Evolutionary conservation across 2,797 vertebrate species (phyloP).

Genomic region (Rhinella marina): DNA sequence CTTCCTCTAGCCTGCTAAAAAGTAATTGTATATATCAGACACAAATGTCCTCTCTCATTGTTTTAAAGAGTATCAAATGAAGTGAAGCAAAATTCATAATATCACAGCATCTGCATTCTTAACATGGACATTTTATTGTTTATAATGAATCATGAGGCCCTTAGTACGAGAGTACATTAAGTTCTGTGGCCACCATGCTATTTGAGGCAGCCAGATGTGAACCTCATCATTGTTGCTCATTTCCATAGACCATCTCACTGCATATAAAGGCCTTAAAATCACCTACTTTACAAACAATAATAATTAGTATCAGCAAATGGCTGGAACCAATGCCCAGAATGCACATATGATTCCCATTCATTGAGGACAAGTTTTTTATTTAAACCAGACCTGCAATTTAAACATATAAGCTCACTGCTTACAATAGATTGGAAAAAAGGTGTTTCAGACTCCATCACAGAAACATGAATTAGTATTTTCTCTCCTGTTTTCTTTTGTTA

Average conservation of each 20-base stretch:
- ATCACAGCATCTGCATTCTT: conserved; percentile 40
- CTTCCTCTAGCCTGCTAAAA: conserved; percentile 9
- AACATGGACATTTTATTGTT: conserved; percentile 46
- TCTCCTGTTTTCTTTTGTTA: conserved; percentile 75
- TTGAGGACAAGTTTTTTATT: conserved; percentile 78
- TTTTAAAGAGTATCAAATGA: conserved; percentile 9
- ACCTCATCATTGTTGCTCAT: conserved; percentile 76
- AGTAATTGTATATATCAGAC: neutral
- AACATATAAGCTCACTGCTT: conserved; percentile 74
- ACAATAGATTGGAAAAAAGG: conserved; percentile 73
- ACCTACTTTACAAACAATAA: conserved; percentile 76
- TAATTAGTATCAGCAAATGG: conserved; percentile 83
- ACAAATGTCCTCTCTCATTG: neutral
- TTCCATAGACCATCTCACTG: conserved; percentile 78
- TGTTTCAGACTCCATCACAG: conserved; percentile 72
- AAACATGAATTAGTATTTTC: conserved; percentile 74
- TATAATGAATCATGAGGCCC: conserved; percentile 62
- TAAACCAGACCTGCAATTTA: conserved; percentile 77
- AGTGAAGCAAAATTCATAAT: conserved; percentile 17
- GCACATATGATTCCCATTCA: conserved; percentile 81
- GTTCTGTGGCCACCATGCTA: conserved; percentile 67
- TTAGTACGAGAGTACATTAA: conserved; percentile 64
- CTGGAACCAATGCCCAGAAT: conserved; percentile 75
- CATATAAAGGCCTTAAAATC: conserved; percentile 79
- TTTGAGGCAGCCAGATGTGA: conserved; percentile 75